A percentile compares a stretch with the other conserved stretches of the same genome.
Evolutionary conservation across 2,113 vertebrate species (phyloP).

Genomic region (Orcinus orca): DNA sequence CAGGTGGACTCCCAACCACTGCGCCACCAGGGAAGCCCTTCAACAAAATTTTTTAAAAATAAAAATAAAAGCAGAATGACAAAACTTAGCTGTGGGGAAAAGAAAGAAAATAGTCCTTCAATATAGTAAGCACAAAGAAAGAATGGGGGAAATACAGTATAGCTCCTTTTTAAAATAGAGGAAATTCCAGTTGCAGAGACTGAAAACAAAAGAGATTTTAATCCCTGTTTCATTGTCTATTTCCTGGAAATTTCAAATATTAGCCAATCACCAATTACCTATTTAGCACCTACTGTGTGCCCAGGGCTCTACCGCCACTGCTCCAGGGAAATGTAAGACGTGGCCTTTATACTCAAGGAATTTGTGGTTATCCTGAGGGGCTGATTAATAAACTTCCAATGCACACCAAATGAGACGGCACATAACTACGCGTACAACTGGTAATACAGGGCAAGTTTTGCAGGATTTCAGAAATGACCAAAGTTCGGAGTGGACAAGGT

Average conservation of each 20-base stretch:
- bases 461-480: not conserved
- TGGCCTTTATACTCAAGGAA: not conserved
- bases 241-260: not conserved
- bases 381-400: not conserved
- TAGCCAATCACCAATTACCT: not conserved
- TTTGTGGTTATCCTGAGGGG: not conserved
- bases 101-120: not conserved
- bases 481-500: not conserved
- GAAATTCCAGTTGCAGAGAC: not conserved
- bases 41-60: too few relatives aligned
- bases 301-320: not conserved
- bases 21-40: too few relatives aligned
- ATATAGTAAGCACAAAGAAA: not conserved
- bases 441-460: not conserved
- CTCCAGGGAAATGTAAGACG: too few relatives aligned
- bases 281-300: too few relatives aligned
- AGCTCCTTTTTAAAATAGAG: not conserved
- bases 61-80: too few relatives aligned
- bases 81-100: too few relatives aligned
- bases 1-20: too few relatives aligned
- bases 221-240: not conserved
- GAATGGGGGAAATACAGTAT: not conserved
- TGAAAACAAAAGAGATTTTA: not conserved
- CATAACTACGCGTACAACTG: rapidly evolving
- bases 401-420: too few relatives aligned